These are phyloP conservation scores for Drosophila greeni DNA, from an alignment of 2,888 invertebrate genomes.

Conservation along the genomic window DNA sequence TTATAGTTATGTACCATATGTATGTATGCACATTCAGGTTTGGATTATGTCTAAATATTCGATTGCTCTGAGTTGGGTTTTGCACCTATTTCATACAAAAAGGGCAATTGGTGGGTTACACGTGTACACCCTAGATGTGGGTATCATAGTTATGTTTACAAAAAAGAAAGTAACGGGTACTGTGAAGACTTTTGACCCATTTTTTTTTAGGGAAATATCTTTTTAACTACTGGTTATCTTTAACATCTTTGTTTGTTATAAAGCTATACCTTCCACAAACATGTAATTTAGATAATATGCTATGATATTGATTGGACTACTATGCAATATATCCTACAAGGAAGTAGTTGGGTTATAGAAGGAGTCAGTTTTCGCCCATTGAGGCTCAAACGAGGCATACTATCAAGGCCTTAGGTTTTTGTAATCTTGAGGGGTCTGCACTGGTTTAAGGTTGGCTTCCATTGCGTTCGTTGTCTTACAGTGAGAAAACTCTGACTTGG, in stretches of 20 bases:
- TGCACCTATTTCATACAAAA: slow-evolving; percentile 1
- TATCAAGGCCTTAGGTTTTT: background rate
- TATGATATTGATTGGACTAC: too few species aligned
- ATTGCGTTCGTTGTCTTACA: background rate
- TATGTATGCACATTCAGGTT: slow-evolving; percentile 8
- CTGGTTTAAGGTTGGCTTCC: background rate
- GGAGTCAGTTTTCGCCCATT: too few species aligned
- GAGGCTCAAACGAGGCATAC: too few species aligned
- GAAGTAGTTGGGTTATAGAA: too few species aligned
- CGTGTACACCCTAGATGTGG: background rate
- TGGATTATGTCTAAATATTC: background rate
- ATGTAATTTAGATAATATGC: too few species aligned
- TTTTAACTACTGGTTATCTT: too few species aligned
- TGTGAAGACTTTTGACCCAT: background rate
- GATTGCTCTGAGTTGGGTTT: background rate
- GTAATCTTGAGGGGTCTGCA: background rate
- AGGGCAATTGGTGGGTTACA: slow-evolving; percentile 1
- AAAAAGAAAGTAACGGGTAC: background rate
- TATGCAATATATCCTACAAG: too few species aligned
- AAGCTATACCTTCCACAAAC: background rate
- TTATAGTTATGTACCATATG: slow-evolving; percentile 1
- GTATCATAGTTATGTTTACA: background rate
- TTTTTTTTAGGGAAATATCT: too few species aligned
- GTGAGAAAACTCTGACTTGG: slow-evolving; percentile 34
- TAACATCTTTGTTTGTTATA: too few species aligned